A percentile compares a stretch with the other conserved stretches of the same genome.
Evolutionary conservation across 1,140 invertebrate genomes (phyloP).

Genomic region (Drosophila takahashii): DNA sequence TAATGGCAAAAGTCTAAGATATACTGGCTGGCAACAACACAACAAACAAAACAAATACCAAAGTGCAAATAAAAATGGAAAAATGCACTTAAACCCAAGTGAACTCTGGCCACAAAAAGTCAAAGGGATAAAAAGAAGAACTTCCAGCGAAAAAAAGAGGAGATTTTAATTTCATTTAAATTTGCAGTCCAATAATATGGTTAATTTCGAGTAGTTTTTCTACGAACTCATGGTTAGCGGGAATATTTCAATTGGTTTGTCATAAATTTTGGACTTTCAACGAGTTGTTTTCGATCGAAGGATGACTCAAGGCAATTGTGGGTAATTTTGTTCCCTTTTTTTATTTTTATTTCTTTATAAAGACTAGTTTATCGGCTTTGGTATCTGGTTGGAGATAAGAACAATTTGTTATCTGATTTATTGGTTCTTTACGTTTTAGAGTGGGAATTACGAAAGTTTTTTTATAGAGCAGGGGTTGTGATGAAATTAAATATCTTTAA

Average conservation of each 20-base stretch:
- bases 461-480: neutral
- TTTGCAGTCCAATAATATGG: neutral
- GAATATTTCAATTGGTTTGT: constrained; percentile 6
- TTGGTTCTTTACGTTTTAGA: constrained; percentile 12
- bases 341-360: constrained; percentile 37
- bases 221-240: constrained; percentile 9
- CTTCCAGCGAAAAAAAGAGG: neutral
- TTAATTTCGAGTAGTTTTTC: constrained; percentile 7
- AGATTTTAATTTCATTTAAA: constrained; percentile 1
- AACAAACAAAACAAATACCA: constrained; percentile 67
- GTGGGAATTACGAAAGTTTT: constrained; percentile 15
- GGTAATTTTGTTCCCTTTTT: constrained; percentile 13
- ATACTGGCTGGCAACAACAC: constrained; percentile 18
- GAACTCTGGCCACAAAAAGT: constrained; percentile 42
- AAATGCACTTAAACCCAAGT: constrained; percentile 80
- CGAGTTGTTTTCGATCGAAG: neutral
- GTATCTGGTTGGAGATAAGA: constrained; percentile 28
- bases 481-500: constrained; percentile 22
- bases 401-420: constrained; percentile 37
- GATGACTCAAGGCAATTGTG: constrained; percentile 30
- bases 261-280: constrained; percentile 10
- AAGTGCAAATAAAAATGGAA: constrained; percentile 78
- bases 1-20: constrained; percentile 64
- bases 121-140: constrained; percentile 1
- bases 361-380: constrained; percentile 22